Evolutionary conservation across 2,888 invertebrate genomes (phyloP).

Genomic region (Polydrusus cervinus): DNA sequence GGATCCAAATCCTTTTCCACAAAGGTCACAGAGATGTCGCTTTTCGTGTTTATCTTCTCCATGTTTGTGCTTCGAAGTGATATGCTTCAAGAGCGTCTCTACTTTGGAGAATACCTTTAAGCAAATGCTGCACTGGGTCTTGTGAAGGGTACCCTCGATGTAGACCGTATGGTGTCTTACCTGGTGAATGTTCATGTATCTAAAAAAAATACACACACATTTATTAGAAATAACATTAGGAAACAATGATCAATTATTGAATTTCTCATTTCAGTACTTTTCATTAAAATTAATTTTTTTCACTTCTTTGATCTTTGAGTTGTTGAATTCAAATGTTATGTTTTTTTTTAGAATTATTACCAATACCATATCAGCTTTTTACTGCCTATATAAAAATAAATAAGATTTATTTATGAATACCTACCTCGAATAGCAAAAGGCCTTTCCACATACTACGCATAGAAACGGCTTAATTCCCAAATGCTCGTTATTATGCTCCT

Average conservation of each 20-base stretch:
- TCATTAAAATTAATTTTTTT: too few relatives aligned
- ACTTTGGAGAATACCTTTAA: conserved; percentile 65
- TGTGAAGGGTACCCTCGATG: conserved; percentile 69
- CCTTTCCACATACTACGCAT: conserved; percentile 71
- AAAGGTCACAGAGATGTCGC: conserved; percentile 65
- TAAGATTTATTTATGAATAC: not conserved
- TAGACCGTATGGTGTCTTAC: conserved; percentile 66
- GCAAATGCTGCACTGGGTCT: conserved; percentile 68
- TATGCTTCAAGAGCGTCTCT: conserved; percentile 71
- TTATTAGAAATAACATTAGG: not conserved
- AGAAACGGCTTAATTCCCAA: conserved; percentile 69
- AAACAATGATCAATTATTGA: too few relatives aligned
- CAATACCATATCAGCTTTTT: too few relatives aligned
- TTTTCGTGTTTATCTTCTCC: conserved; percentile 59
- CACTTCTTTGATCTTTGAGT: too few relatives aligned
- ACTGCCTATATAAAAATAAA: not conserved
- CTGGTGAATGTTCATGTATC: conserved; percentile 65
- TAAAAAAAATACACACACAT: conserved; percentile 7
- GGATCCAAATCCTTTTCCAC: conserved; percentile 66
- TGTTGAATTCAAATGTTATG: too few relatives aligned
- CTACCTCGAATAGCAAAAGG: conserved; percentile 66
- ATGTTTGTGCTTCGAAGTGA: conserved; percentile 65
- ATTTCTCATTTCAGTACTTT: not conserved
- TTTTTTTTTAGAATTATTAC: too few relatives aligned
- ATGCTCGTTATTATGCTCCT: conserved; percentile 71